Conservation (phyloP, 2,797 vertebrate genomes). For the Craterocephalus amniculus region DNA sequence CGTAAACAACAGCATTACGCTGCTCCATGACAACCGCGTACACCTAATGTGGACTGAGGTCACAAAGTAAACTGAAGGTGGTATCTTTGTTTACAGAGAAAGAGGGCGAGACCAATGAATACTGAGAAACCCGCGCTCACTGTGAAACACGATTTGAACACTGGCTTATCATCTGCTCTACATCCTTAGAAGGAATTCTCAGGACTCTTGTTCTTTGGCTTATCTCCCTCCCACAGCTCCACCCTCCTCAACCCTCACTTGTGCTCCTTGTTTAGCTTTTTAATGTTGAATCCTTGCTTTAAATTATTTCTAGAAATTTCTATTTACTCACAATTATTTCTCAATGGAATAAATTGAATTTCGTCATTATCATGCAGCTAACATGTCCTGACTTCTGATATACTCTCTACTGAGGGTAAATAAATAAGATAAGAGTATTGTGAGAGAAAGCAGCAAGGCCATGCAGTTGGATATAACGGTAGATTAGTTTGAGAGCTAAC, state of each 20-base stretch:
- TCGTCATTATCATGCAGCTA: neutral
- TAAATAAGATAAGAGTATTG: neutral
- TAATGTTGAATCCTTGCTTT: neutral
- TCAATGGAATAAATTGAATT: no score
- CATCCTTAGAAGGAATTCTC: slow-evolving; percentile 28
- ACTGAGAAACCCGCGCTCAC: neutral
- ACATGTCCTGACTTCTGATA: neutral
- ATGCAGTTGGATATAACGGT: neutral
- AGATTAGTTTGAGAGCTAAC: neutral
- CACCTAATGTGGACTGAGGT: slow-evolving; percentile 28
- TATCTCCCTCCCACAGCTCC: slow-evolving; percentile 46
- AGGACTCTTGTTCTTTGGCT: slow-evolving; percentile 14
- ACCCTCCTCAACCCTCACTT: slow-evolving; percentile 11
- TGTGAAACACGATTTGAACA: slow-evolving; percentile 1
- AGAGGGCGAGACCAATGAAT: neutral
- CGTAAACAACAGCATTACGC: slow-evolving; percentile 38
- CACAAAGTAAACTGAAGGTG: slow-evolving; percentile 38
- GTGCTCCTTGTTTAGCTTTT: slow-evolving; percentile 23
- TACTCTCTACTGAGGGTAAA: neutral
- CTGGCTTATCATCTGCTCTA: slow-evolving; percentile 37
- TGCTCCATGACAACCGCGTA: slow-evolving; percentile 56
- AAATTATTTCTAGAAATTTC: neutral
- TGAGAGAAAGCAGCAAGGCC: neutral
- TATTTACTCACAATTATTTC: neutral
- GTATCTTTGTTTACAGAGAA: slow-evolving; percentile 10